Evolutionary conservation across 2,888 invertebrate species (phyloP), one percentile per base, ranked within the genome.

Genomic region (Ectemnius lituratus): DNA sequence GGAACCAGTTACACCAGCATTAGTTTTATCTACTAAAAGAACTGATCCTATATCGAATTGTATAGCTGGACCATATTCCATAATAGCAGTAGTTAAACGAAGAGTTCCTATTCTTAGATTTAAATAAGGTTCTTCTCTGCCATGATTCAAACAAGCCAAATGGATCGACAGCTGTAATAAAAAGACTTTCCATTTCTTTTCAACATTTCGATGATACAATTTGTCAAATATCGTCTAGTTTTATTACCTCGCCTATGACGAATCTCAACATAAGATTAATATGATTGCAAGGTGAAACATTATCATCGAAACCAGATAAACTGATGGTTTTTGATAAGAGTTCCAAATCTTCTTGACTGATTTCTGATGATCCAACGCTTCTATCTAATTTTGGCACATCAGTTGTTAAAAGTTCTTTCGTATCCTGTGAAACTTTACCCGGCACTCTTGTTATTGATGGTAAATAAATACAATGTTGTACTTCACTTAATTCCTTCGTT

Each of bases 271-370:
- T 91, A 49, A 94, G 92, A 64, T 93, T 93, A 69, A 96, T 95
- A 63, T 93, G 94, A 90, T 97, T 97, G 87, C 93, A 94, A 0
- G 95, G 95, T 0, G 96, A 96, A 45, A 96, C 94, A 87, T 96
- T 96, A 87, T 97, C 97, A 81, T 97, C 96, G 79, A 97, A 95
- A 1, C 96, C 95, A 1, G 96, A 96, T 52, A 96, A 92, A 90
- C 96, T 95, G 0, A 96, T 94, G 6, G 94, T 94, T 73, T 95
- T 92, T 0, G 96, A 95, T 93, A 95, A 95, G 62, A 94, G 93
- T 86, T 96, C 96, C 83, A 93, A 92, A 78, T 95, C 95, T 78
- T 95, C 95, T 81, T 95, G 95, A 62, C 95, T 95, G 70, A 94
- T 93, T 78, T 95, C 95, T 0, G 94, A 93, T 0, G 94, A 93